A percentile compares a stretch with the other conserved stretches of the same genome.
phyloP scores from a whole-genome alignment of 2,113 vertebrate genomes.

The Daubentonia madagascariensis region DNA sequence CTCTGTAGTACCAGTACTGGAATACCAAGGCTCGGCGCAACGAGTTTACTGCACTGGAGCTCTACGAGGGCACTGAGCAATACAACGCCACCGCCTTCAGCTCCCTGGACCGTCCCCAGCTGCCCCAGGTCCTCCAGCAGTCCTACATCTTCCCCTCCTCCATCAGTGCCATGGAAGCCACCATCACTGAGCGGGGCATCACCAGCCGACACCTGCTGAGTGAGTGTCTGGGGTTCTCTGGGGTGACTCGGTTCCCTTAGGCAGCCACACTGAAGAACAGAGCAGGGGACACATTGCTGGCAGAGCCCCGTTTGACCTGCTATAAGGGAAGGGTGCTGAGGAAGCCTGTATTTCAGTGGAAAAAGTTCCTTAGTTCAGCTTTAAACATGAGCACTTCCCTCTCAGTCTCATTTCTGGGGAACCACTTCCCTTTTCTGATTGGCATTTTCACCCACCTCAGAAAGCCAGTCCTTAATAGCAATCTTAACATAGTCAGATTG shows the following conservation, averaged over 20 bases:
- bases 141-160: slow-evolving; percentile 97
- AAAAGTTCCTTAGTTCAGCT: background rate
- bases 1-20: slow-evolving; percentile 94
- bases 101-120: slow-evolving; percentile 93
- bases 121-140: slow-evolving; percentile 96
- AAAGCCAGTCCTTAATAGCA: background rate
- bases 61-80: slow-evolving; percentile 96
- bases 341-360: background rate
- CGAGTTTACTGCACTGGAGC: slow-evolving; percentile 94
- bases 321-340: accelerated
- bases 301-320: background rate
- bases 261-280: background rate
- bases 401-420: background rate
- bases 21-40: slow-evolving; percentile 96
- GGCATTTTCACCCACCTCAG: background rate
- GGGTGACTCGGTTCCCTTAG: background rate
- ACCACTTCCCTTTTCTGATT: background rate
- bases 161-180: slow-evolving; percentile 96
- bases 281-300: accelerated
- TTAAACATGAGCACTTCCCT: background rate
- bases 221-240: slow-evolving; percentile 77
- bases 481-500: background rate
- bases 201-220: slow-evolving; percentile 97
- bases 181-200: slow-evolving; percentile 97
- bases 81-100: slow-evolving; percentile 99